A percentile compares a stretch with the other conserved stretches of the same genome.
Evolutionary conservation across 2,797 vertebrate species (phyloP).

Genomic region (Cyprinella venusta): DNA sequence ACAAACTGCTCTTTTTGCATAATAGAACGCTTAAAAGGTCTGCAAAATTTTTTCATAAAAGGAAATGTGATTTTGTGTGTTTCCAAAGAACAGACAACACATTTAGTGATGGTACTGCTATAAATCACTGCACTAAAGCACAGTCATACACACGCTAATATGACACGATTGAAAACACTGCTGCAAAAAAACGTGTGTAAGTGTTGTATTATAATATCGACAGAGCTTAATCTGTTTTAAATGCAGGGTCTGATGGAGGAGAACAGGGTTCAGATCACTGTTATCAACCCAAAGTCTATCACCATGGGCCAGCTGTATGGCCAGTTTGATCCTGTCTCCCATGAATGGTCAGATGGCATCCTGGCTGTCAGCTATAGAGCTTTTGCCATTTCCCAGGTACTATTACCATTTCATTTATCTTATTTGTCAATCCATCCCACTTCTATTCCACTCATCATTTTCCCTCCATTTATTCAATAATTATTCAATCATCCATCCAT

Average conservation of each 20-base stretch:
- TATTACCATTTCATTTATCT: neutral
- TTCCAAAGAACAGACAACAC: slow-evolving; percentile 10
- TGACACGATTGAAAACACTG: slow-evolving; percentile 9
- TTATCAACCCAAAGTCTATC: slow-evolving; percentile 91
- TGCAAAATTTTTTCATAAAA: slow-evolving; percentile 17
- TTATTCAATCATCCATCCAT: neutral
- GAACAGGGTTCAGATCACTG: slow-evolving; percentile 89
- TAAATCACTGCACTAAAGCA: slow-evolving; percentile 20
- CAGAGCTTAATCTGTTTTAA: slow-evolving; percentile 5
- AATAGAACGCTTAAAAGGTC: neutral
- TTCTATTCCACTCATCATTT: neutral
- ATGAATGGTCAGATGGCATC: slow-evolving; percentile 92
- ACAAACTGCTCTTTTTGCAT: slow-evolving; percentile 20
- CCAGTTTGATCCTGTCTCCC: slow-evolving; percentile 89
- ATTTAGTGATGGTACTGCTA: slow-evolving; percentile 13
- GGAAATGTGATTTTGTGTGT: slow-evolving; percentile 20
- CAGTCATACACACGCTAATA: slow-evolving; percentile 1
- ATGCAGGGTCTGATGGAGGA: slow-evolving; percentile 87
- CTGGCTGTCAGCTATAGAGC: slow-evolving; percentile 88
- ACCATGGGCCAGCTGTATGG: slow-evolving; percentile 93
- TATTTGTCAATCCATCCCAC: neutral
- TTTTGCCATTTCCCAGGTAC: slow-evolving; percentile 84
- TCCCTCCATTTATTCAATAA: neutral
- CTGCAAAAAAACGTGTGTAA: neutral
- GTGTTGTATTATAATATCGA: neutral